Evolutionary conservation across 2,797 vertebrate species (phyloP), one percentile per base, ranked within the genome.

Genomic region (Ispidina lecontei): DNA sequence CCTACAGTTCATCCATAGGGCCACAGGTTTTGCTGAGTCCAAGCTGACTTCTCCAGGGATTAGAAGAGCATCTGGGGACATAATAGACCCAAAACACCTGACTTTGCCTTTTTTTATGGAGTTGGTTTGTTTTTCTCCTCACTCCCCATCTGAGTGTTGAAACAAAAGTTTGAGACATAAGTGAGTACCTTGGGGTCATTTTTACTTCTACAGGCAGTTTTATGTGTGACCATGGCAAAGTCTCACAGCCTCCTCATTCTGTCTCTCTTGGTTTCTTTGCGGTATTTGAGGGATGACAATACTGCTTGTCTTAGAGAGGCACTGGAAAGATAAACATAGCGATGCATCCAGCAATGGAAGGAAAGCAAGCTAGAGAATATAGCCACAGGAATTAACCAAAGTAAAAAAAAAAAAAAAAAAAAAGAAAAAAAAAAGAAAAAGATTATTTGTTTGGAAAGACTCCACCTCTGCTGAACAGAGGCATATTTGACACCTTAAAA

Each of bases 331-430:
- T 55, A 70, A 89, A 89, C 28, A 56, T 2, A 1, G 46, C 19
- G 77, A 55, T 56, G 75, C n/a, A 79, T 51, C 73, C 59, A 62
- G 47, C 35, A 41, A 10, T 0, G 1, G 41, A 35, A 90, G 54
- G 41, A 83, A 88, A 75, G 77, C 59, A 90, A 43, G 55, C 67
- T 78, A 35, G 31, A 46, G 51, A 84, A 67, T 56, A 52, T 4
- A 72, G 77, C 67, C 43, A 80, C 25, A 62, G 64, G 58, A 81
- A 81, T 86, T 75, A 88, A 88, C 59, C 72, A 39, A 90, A 88
- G 51, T 35, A 55, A 90, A 63, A 62, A 72, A 37, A 37, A 37
- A 37, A 37, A 37, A 37, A 37, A 37, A 35, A 35, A 11, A 11
- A 35, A 33, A 33, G 8, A 33, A 8, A 33, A 35, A 35, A 35